Conservation (phyloP, 2,888 invertebrate genomes). For the Megastigmus dorsalis region DNA sequence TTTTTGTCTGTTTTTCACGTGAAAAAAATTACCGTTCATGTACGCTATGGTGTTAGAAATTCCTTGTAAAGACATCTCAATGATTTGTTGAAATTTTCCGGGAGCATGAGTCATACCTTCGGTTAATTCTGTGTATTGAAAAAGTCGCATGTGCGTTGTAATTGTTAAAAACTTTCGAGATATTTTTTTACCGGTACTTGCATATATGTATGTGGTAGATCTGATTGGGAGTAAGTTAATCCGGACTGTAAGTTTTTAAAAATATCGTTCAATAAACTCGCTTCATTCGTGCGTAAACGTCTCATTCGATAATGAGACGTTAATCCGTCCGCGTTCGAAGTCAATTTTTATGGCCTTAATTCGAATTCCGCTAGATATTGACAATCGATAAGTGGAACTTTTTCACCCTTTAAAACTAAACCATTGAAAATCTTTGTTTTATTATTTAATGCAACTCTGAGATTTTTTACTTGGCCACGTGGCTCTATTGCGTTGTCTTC, state of each 20-base stretch:
- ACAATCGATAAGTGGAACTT: slow-evolving; percentile 42
- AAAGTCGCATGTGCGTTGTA: slow-evolving; percentile 10
- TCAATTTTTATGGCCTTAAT: slow-evolving; percentile 45
- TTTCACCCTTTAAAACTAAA: slow-evolving; percentile 45
- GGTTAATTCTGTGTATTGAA: not conserved
- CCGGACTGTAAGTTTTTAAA: slow-evolving; percentile 36
- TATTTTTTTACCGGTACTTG: slow-evolving; percentile 44
- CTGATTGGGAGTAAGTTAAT: slow-evolving; percentile 29
- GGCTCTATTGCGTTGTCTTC: slow-evolving; percentile 38
- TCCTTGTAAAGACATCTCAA: slow-evolving; percentile 52
- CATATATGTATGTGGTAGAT: slow-evolving; percentile 48
- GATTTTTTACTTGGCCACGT: slow-evolving; percentile 26
- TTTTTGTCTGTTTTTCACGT: slow-evolving; percentile 49
- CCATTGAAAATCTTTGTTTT: slow-evolving; percentile 28
- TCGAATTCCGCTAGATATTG: slow-evolving; percentile 40
- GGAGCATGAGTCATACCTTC: slow-evolving; percentile 14
- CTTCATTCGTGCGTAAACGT: too few species aligned
- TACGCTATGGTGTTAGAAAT: slow-evolving; percentile 53
- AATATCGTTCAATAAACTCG: slow-evolving; percentile 59
- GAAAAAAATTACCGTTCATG: slow-evolving; percentile 58
- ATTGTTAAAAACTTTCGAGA: slow-evolving; percentile 38
- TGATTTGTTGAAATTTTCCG: slow-evolving; percentile 15
- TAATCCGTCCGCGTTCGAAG: too few species aligned
- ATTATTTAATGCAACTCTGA: slow-evolving; percentile 1
- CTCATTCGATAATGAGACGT: too few species aligned